Evolutionary conservation across 2,888 invertebrate species (phyloP).

Genomic region (Hyposoter dolosus): DNA sequence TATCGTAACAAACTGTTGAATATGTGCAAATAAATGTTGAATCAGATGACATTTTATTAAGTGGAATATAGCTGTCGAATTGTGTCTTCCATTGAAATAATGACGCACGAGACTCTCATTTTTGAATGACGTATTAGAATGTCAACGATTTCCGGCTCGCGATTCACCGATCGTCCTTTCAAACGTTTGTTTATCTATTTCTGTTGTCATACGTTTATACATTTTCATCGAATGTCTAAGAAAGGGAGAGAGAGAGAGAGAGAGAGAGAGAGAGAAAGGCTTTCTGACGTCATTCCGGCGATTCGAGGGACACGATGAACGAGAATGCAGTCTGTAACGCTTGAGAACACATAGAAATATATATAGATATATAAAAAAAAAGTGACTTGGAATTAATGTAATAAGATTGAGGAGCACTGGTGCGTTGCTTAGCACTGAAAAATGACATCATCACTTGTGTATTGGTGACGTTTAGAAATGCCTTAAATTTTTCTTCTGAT

Average conservation of each 20-base stretch:
- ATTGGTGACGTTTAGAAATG: constrained; percentile 60
- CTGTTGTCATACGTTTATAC: constrained; percentile 13
- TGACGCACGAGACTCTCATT: constrained; percentile 34
- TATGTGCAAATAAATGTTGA: not conserved
- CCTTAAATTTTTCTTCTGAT: constrained; percentile 49
- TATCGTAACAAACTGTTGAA: not conserved
- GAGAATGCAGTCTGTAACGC: constrained; percentile 35
- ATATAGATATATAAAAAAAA: constrained; percentile 17
- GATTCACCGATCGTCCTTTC: constrained; percentile 46
- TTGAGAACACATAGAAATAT: constrained; percentile 43
- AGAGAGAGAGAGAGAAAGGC: constrained; percentile 1
- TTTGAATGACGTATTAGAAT: constrained; percentile 56
- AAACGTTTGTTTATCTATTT: constrained; percentile 27
- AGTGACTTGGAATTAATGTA: constrained; percentile 63
- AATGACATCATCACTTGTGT: constrained; percentile 63
- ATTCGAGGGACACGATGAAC: constrained; percentile 34
- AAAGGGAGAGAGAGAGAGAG: constrained; percentile 15
- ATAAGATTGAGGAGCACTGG: constrained; percentile 66
- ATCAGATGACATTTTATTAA: not conserved
- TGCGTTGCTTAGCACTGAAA: constrained; percentile 30
- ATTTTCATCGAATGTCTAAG: constrained; percentile 34
- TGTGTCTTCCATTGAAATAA: not conserved
- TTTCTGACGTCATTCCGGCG: constrained; percentile 11
- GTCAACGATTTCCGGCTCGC: constrained; percentile 49
- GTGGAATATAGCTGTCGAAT: not conserved